phyloP scores from a whole-genome alignment of 1,140 invertebrate genomes.

The Drosophila lacteicornis region DNA sequence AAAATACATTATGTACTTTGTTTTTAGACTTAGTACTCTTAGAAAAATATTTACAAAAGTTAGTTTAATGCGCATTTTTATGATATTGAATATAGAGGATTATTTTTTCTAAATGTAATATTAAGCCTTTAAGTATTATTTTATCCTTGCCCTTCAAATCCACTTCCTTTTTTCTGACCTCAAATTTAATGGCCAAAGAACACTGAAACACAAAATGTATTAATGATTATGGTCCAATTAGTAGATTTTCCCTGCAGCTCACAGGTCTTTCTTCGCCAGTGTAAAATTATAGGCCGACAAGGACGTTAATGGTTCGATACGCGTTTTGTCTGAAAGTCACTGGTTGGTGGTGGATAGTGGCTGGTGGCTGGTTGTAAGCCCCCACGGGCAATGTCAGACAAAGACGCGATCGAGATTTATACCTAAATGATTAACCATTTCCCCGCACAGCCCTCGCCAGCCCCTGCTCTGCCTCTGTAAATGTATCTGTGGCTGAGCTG shows the following conservation, averaged over 20 bases:
- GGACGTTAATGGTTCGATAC: slow-evolving; percentile 51
- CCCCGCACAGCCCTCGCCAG: slow-evolving; percentile 20
- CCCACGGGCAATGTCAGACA: slow-evolving; percentile 32
- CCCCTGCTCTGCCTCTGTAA: neutral
- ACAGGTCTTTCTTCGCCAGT: slow-evolving; percentile 24
- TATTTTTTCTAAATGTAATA: too few species aligned
- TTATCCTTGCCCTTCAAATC: neutral
- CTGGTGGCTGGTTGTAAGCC: slow-evolving; percentile 3
- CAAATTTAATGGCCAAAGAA: neutral
- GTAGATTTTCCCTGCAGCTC: slow-evolving; percentile 1
- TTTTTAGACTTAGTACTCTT: too few species aligned
- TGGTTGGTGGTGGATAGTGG: slow-evolving; percentile 1
- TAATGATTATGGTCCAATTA: slow-evolving; percentile 15
- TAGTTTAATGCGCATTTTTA: too few species aligned
- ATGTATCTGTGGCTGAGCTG: slow-evolving; percentile 18
- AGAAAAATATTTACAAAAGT: too few species aligned
- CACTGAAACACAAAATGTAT: neutral
- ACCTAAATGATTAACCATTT: slow-evolving; percentile 83
- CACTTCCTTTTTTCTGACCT: neutral
- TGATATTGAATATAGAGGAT: too few species aligned
- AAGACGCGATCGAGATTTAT: slow-evolving; percentile 69
- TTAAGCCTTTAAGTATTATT: neutral
- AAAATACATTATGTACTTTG: too few species aligned
- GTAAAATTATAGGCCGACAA: slow-evolving; percentile 43
- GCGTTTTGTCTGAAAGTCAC: slow-evolving; percentile 11